Evolutionary conservation across 1,140 invertebrate species (phyloP), one percentile per base, ranked within the genome.

Genomic region (Aphelinus atriplicis): DNA sequence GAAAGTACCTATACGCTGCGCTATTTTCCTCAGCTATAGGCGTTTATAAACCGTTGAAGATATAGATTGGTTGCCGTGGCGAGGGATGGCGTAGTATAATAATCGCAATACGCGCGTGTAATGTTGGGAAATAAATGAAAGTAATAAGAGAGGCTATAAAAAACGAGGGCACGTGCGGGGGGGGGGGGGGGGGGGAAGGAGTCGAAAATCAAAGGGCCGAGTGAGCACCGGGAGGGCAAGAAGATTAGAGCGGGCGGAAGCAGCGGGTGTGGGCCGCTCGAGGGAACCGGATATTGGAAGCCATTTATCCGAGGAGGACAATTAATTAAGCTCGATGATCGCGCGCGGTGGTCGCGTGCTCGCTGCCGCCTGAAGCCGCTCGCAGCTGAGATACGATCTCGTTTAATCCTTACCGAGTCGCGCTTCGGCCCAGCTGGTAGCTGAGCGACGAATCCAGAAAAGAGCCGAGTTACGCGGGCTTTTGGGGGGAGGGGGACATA

Each of bases 261-360:
- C 60, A 3, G n/a, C 2, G 57, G 10, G 57, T 55, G 68, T 51
- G 43, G 7, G 7, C 57, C 6, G n/a, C 3, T 53, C 51, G 47
- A 60, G 68, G 70, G 64, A 67, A 78, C 62, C 77, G 77, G 77
- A 78, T 78, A 78, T 78, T 78, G 73, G 77, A 78, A 78, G 77
- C 77, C 77, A 75, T 78, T 76, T 62, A 57, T 73, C 56, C n/a
- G 63, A 51, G 60, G 65, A 57, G 60, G 77, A 78, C 74, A 73
- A 75, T 78, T 78, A 78, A 78, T 78, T 78, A 75, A 65, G 58
- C 67, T 60, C 76, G 76, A 77, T 71, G 68, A 62, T 68, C 70
- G 46, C 9, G 46, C 26, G 26, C 26, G 26, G 0, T 26, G 26
- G 26, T 26, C 26, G 26, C 26, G 26, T 26, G 58, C 58, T 60